These are phyloP conservation scores for Poecilia picta DNA, from an alignment of 2,797 vertebrate species.

Conservation along the genomic window DNA sequence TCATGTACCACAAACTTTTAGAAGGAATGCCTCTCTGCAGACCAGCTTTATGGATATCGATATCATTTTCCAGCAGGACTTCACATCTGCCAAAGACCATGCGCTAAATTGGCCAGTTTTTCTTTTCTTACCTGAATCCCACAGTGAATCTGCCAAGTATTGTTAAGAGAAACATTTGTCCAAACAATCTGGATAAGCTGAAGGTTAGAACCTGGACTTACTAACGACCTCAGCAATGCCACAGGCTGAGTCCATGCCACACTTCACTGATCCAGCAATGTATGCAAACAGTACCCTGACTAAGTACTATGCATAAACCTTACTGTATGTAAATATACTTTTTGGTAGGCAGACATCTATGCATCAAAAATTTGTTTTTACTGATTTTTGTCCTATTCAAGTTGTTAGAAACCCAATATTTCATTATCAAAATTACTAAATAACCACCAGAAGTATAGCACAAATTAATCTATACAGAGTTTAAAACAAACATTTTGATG, in stretches of 20 bases:
- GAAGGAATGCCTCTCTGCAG: not conserved
- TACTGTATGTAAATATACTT: not conserved
- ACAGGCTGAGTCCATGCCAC: not conserved
- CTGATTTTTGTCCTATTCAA: not conserved
- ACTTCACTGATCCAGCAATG: not conserved
- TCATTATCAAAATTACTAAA: not conserved
- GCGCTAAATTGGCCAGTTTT: not conserved
- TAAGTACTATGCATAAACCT: not conserved
- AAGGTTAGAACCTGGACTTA: not conserved
- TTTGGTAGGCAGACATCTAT: not conserved
- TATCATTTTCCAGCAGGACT: not conserved
- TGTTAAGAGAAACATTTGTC: not conserved
- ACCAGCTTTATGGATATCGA: not conserved
- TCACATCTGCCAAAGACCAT: not conserved
- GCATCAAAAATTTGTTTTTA: not conserved
- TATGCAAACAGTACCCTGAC: not conserved
- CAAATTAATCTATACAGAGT: not conserved
- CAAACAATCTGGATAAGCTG: not conserved
- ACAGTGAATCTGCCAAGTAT: not conserved
- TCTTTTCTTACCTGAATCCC: not conserved
- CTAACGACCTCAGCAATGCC: not conserved
- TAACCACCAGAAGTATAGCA: not conserved
- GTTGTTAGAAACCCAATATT: not conserved
- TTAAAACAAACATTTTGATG: not conserved
- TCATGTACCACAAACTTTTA: not conserved